Evolutionary conservation across 2,113 vertebrate genomes (phyloP), one percentile per base, ranked within the genome.

Genomic region (Rhizomys pruinosus): DNA sequence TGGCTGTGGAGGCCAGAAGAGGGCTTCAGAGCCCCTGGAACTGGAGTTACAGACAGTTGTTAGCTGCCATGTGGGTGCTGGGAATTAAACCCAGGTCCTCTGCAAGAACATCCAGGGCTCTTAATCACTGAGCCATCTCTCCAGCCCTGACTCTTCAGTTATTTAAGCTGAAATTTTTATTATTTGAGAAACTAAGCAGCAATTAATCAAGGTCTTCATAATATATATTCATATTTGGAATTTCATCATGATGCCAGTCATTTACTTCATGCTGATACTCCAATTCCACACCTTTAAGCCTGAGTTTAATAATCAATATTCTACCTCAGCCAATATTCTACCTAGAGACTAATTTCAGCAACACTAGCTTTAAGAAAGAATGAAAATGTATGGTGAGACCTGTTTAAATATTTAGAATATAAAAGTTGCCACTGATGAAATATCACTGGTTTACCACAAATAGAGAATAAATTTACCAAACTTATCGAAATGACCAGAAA

Each of bases 401-500:
- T 93, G 68, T 73, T 59, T 37, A 88, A 92, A 95, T 73, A 89
- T 71, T 84, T 15, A 90, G n/a, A 73, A 90, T 84, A 57, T 37
- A 42, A 52, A 27, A 88, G 37, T 44, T 78, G 39, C 74, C 39
- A 94, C 0, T 78, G 23, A 91, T 91, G 52, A 79, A 86, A 95
- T 3, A 64, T 37, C 55, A 90, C 47, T 52, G 73, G 23, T 73
- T 68, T 94, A 66, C 66, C 82, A 68, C 7, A 64, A 13, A 2
- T 32, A 20, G 39, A 73, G 91, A 96, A 47, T 12, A 59, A 80
- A 91, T 71, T 47, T 90, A 88, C 39, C 57, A 90, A 77, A 81
- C 63, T 77, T 94, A 66, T 88, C 25, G n/a, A 95, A 94, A 82
- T 82, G 32, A 34, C 29, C 25, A 84, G 11, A 90, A 69, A 79